These are phyloP conservation scores for Tyrannus savana DNA, from an alignment of 2,113 vertebrate species.

Conservation along the genomic window DNA sequence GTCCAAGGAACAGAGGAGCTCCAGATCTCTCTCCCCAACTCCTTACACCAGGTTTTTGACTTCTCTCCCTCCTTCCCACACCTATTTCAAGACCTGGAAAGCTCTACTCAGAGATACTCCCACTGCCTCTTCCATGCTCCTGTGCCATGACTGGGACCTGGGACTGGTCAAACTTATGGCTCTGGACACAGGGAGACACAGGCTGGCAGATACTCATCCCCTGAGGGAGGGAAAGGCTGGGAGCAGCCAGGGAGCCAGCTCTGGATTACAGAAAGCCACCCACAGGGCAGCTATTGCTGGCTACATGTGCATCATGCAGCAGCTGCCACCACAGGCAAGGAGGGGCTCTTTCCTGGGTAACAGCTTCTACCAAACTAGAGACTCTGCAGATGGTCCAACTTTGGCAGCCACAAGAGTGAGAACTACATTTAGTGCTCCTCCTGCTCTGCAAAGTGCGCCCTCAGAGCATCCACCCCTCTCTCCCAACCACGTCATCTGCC, in stretches of 20 bases:
- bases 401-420: neutral
- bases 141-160: neutral
- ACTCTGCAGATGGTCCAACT: neutral
- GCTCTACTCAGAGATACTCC: neutral
- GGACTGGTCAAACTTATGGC: neutral
- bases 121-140: neutral
- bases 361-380: neutral
- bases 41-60: neutral
- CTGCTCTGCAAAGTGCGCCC: neutral
- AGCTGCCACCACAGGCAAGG: accelerated
- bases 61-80: neutral
- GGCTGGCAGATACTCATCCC: neutral
- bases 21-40: neutral
- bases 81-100: neutral
- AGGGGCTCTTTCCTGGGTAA: neutral
- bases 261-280: neutral
- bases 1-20: neutral
- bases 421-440: neutral
- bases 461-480: neutral
- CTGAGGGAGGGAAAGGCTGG: neutral
- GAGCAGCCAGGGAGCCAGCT: neutral
- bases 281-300: neutral
- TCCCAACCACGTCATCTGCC: neutral
- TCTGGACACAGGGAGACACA: neutral
- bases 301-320: neutral